phyloP scores from a whole-genome alignment of 2,113 vertebrate genomes.

The Mastomys coucha region DNA sequence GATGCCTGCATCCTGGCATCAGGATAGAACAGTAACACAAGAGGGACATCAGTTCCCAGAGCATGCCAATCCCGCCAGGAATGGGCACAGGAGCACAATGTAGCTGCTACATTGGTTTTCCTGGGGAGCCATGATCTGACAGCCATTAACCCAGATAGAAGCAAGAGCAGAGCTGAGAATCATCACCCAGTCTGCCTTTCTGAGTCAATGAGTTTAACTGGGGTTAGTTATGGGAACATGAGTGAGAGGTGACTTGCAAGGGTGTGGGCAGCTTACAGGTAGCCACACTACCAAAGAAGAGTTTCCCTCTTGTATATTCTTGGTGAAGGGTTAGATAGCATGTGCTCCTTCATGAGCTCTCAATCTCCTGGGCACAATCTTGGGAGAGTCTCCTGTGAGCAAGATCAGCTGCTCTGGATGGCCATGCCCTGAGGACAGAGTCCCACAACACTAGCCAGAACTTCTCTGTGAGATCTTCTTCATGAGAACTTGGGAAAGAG shows the following conservation, averaged over 20 bases:
- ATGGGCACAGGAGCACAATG: not conserved
- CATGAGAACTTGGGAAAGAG: not conserved
- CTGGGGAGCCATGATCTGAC: not conserved
- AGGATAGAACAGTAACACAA: not conserved
- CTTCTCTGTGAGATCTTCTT: slow-evolving; percentile 1
- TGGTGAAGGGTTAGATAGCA: not conserved
- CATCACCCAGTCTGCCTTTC: not conserved
- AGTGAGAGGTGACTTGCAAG: not conserved
- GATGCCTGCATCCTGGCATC: not conserved
- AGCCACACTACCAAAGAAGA: not conserved
- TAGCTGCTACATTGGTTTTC: not conserved
- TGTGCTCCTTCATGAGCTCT: too few species aligned
- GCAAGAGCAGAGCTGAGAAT: not conserved
- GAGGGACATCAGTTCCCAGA: not conserved
- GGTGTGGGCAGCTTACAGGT: not conserved
- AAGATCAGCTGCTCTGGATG: not conserved
- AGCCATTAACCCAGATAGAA: not conserved
- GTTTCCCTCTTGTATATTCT: not conserved
- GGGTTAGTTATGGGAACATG: not conserved
- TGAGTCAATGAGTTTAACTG: not conserved
- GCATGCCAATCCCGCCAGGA: not conserved
- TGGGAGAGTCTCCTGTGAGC: not conserved
- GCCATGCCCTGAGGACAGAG: not conserved
- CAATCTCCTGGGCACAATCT: not conserved
- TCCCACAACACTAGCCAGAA: not conserved